A percentile compares a stretch with the other conserved stretches of the same genome.
These are phyloP conservation scores for Lindbergichthys nudifrons DNA, from an alignment of 2,797 vertebrate genomes.

Conservation along the genomic window DNA sequence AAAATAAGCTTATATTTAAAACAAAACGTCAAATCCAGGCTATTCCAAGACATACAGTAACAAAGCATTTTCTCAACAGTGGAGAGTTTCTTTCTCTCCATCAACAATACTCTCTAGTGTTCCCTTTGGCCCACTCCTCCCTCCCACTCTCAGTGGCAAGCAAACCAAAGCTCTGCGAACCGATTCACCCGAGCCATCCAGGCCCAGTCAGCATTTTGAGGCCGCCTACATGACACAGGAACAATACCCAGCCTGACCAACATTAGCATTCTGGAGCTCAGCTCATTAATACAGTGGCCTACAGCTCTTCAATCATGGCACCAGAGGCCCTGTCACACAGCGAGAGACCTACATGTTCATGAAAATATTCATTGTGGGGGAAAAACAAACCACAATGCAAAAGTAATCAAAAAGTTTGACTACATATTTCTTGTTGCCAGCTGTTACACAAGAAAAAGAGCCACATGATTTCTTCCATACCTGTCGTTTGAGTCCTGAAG, in stretches of 20 bases:
- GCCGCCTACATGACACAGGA: conserved; percentile 60
- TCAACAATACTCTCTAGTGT: conserved; percentile 62
- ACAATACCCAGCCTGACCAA: conserved; percentile 67
- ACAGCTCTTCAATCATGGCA: conserved; percentile 46
- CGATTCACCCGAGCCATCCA: conserved; percentile 29
- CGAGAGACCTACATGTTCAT: conserved; percentile 8
- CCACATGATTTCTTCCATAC: conserved; percentile 71
- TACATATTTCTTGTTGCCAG: conserved; percentile 6
- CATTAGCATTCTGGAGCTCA: conserved; percentile 56
- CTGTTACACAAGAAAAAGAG: not conserved
- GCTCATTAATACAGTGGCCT: conserved; percentile 52
- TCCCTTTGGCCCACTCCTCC: conserved; percentile 41
- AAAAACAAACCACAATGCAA: conserved; percentile 25
- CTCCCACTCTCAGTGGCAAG: conserved; percentile 43
- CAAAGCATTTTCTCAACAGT: conserved; percentile 19
- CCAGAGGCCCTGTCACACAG: conserved; percentile 10
- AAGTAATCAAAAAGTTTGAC: not conserved
- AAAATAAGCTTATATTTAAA: not conserved
- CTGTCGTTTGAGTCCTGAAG: conserved; percentile 91
- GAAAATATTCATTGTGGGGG: not conserved
- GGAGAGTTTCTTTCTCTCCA: conserved; percentile 15
- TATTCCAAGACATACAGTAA: conserved; percentile 5
- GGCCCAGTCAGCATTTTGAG: conserved; percentile 58
- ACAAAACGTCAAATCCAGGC: not conserved
- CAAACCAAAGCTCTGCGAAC: conserved; percentile 47